Percentiles rank a stretch among this genome's conserved stretches.
Conservation (phyloP, 2,888 invertebrate species). For the Lasioglossum lativentre region DNA sequence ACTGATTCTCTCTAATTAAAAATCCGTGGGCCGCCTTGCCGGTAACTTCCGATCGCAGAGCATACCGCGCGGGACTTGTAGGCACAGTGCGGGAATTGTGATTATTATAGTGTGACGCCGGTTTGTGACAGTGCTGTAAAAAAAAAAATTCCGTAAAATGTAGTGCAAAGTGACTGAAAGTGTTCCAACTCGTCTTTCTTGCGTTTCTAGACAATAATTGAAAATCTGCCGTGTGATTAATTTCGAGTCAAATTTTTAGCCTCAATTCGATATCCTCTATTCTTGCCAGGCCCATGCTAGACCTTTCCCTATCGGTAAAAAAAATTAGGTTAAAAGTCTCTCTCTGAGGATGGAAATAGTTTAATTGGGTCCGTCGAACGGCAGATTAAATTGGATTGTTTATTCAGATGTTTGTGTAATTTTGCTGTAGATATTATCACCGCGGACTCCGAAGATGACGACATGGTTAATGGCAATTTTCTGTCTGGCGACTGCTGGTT, state of each 20-base stretch:
- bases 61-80: slow-evolving; percentile 9
- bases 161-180: slow-evolving; percentile 39
- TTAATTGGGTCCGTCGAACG: not conserved
- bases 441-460: slow-evolving; percentile 81
- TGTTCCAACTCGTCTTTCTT: not conserved
- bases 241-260: not conserved
- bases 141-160: not conserved
- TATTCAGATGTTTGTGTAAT: slow-evolving; percentile 6
- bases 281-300: not conserved
- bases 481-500: slow-evolving; percentile 82
- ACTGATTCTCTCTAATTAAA: not conserved
- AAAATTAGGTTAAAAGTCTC: no score
- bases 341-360: no score
- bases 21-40: slow-evolving; percentile 13
- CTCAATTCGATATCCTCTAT: not conserved
- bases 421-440: slow-evolving; percentile 39
- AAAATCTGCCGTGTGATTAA: not conserved
- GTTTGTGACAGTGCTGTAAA: slow-evolving; percentile 19
- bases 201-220: not conserved
- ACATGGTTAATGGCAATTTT: slow-evolving; percentile 83
- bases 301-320: no score
- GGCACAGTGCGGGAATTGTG: slow-evolving; percentile 40
- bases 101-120: slow-evolving; percentile 30
- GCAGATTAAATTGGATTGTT: not conserved
- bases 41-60: slow-evolving; percentile 13